These are phyloP conservation scores for Wasmannia auropunctata DNA, from an alignment of 1,140 invertebrate species.

Conservation along the genomic window DNA sequence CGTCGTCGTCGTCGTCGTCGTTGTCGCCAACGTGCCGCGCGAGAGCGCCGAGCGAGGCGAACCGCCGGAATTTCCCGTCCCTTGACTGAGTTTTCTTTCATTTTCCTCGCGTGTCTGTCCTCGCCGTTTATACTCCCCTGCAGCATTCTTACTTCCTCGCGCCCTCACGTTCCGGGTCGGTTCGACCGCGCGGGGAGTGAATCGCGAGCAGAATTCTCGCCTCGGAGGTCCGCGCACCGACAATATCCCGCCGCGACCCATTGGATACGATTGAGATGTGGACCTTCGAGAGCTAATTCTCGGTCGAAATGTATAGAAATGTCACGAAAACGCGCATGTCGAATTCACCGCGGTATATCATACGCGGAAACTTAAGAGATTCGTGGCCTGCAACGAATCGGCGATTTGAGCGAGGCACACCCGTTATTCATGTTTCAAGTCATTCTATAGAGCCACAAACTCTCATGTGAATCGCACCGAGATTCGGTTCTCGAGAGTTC, in stretches of 20 bases:
- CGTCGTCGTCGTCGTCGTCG: conserved; percentile 5
- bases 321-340: background rate
- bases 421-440: conserved; percentile 8
- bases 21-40: conserved; percentile 24
- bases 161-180: background rate
- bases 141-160: background rate
- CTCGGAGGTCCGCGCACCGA: background rate
- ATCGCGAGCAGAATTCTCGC: background rate
- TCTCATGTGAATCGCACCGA: conserved; percentile 25
- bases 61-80: conserved; percentile 61
- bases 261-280: conserved; percentile 26
- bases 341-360: background rate
- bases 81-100: conserved; percentile 6
- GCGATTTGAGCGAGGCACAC: background rate
- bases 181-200: conserved; percentile 6
- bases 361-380: background rate
- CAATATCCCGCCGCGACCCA: background rate
- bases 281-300: background rate
- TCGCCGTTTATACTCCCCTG: background rate
- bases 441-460: background rate
- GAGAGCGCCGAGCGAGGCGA: conserved; percentile 64
- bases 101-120: background rate
- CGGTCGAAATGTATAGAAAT: background rate
- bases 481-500: background rate
- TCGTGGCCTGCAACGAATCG: background rate